Conservation (phyloP, 2,113 vertebrate genomes). For the Carollia perspicillata region DNA sequence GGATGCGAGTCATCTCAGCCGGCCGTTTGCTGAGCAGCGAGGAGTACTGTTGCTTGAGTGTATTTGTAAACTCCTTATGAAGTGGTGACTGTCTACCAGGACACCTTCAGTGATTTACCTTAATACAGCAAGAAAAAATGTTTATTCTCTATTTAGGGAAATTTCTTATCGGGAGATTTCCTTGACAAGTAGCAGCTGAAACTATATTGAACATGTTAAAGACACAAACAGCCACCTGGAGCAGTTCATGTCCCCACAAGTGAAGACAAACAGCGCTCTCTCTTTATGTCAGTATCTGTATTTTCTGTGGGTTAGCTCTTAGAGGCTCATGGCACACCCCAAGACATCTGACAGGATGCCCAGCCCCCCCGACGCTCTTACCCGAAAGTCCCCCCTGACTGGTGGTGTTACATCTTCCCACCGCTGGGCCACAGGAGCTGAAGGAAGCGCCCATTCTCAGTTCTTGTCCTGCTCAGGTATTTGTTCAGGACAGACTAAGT, state of each 20-base stretch:
- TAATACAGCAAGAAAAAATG: background rate
- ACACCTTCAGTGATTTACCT: background rate
- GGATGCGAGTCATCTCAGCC: background rate
- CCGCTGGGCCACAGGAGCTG: background rate
- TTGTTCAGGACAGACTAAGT: background rate
- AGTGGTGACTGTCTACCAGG: background rate
- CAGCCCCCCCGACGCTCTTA: background rate
- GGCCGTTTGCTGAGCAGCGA: background rate
- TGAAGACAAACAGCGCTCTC: background rate
- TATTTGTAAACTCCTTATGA: background rate
- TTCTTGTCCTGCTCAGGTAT: background rate
- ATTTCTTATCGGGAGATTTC: background rate
- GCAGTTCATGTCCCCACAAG: background rate
- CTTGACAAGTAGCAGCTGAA: background rate
- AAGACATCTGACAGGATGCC: background rate
- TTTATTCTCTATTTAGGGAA: background rate
- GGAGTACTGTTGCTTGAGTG: background rate
- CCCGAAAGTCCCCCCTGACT: background rate
- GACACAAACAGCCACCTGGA: background rate
- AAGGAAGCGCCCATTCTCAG: background rate
- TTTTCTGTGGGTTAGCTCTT: conserved; percentile 8
- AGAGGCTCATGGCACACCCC: background rate
- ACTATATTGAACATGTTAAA: background rate
- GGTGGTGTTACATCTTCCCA: background rate
- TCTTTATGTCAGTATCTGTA: background rate